phyloP scores from a whole-genome alignment of 2,797 vertebrate genomes.

The Erpetoichthys calabaricus region DNA sequence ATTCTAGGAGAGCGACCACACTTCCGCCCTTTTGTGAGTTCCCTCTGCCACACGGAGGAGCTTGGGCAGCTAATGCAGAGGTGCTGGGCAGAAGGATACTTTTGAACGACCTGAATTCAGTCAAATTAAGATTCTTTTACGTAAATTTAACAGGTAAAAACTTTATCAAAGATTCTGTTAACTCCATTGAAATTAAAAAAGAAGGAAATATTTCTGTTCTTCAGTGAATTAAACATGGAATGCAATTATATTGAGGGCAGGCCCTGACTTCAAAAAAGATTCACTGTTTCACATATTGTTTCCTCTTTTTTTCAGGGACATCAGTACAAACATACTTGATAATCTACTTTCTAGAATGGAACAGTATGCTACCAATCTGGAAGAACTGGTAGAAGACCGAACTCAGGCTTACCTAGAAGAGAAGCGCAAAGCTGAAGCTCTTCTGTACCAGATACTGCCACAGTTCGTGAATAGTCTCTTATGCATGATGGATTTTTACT shows the following conservation, averaged over 20 bases:
- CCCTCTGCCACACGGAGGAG: constrained; percentile 66
- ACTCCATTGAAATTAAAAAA: no score
- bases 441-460: constrained; percentile 88
- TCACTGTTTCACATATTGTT: neutral
- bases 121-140: constrained; percentile 69
- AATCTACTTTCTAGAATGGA: constrained; percentile 89
- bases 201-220: no score
- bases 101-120: constrained; percentile 79
- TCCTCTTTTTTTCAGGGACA: constrained; percentile 44
- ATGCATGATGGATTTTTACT: no score
- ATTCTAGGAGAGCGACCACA: constrained; percentile 66
- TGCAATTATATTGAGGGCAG: no score
- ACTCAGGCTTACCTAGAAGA: constrained; percentile 89
- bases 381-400: constrained; percentile 84
- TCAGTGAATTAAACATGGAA: neutral
- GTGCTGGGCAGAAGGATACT: constrained; percentile 82
- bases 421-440: constrained; percentile 77
- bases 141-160: constrained; percentile 74
- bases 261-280: no score
- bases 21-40: constrained; percentile 57
- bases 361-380: constrained; percentile 88
- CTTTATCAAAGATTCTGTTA: accelerated
- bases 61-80: constrained; percentile 79
- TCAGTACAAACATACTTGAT: constrained; percentile 79
- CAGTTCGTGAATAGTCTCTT: constrained; percentile 55